Base-by-base conservation (phyloP, 2,888 invertebrate genomes). In the Lordiphosa andalusiaca region DNA sequence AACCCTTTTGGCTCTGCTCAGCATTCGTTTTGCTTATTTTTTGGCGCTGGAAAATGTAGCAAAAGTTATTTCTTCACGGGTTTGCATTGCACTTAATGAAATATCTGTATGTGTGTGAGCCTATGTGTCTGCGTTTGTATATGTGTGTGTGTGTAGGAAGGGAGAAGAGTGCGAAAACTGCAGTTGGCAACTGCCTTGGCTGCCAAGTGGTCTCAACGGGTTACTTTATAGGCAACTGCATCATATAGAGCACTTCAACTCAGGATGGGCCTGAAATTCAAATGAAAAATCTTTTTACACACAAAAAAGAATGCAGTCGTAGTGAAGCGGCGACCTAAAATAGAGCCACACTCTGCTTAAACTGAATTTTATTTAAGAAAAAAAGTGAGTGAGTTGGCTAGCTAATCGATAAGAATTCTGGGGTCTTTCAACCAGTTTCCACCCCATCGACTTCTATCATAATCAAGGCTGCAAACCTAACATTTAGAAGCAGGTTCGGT, bases 21-120 rank as follows among this genome's bases (percentile, higher is more conserved):
- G 64, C 64, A 55, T 64, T 70, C 73, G 55, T 69, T 62, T 75
- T 51, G 48, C 59, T 46, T 44, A 52, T 55, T 67, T 82, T 76
- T 38, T 58, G 65, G 56, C 60, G 38, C 59, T 63, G 69, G 23
- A 64, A 71, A 73, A 71, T 77, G 80, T 81, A 44, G 72, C 84
- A 73, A 80, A 84, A 84, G 77, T 84, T 81, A 72, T 77, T 80
- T 83, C 78, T 80, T 83, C 69, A 71, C 68, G 68, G 71, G 44
- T 69, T 77, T 57, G 60, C 73, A 58, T 48, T 69, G 71, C 80
- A 75, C 81, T 73, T 75, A 70, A 69, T 71, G 65, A 69, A 68
- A 69, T 66, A 63, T 66, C 50, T 61, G 49, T 53, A 33, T 49
- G 50, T 50, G 50, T 50, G 16, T 30, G 25, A 46, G 58, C 57